Percentiles rank a stretch among this genome's conserved stretches.
Conservation (phyloP, 2,888 invertebrate species). For the Trissoscelio sp. region DNA sequence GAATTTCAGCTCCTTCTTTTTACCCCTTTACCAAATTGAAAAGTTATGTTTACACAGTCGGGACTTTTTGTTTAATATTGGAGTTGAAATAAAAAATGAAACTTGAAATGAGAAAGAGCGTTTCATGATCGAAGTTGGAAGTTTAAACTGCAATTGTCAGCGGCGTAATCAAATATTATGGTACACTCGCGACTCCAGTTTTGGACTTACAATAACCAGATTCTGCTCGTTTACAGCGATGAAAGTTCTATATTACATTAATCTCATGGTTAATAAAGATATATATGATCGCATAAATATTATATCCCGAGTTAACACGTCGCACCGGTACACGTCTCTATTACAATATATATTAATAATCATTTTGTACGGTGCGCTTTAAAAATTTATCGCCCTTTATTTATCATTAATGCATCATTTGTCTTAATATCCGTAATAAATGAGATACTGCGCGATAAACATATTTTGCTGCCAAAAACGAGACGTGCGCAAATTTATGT, state of each 20-base stretch:
- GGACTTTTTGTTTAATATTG: background rate
- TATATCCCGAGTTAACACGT: constrained; percentile 4
- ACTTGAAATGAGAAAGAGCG: background rate
- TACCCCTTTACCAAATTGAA: background rate
- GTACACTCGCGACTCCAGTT: background rate
- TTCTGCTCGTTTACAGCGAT: constrained; percentile 17
- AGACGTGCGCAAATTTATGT: constrained; percentile 52
- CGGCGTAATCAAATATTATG: constrained; percentile 23
- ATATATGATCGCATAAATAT: constrained; percentile 9
- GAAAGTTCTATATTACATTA: constrained; percentile 24
- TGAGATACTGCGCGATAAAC: constrained; percentile 41
- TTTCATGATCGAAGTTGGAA: background rate
- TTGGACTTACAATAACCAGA: constrained; percentile 24
- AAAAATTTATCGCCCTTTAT: constrained; percentile 28
- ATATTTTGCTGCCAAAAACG: constrained; percentile 50
- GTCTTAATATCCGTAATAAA: constrained; percentile 45
- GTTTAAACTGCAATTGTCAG: constrained; percentile 19
- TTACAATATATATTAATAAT: constrained; percentile 38
- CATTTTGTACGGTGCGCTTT: background rate
- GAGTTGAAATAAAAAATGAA: background rate
- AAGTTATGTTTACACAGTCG: background rate
- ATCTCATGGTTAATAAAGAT: constrained; percentile 20
- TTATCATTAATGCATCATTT: constrained; percentile 32
- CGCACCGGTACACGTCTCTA: background rate
- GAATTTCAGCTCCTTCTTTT: background rate